phyloP scores from a whole-genome alignment of 2,797 vertebrate species.

The Sylvilagus floridanus region DNA sequence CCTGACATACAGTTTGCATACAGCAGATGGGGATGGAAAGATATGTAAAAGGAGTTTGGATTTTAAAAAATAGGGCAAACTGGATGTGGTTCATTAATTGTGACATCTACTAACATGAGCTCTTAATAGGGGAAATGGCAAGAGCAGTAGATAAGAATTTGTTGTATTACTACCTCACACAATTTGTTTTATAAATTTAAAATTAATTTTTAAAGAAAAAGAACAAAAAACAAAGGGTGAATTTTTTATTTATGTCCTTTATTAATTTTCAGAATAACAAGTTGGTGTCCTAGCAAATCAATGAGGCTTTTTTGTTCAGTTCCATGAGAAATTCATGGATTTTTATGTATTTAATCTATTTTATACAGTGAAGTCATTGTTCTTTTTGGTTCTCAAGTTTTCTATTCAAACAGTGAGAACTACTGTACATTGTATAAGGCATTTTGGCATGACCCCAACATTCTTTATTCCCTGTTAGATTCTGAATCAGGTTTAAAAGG shows the following conservation, averaged over 20 bases:
- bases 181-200: too few relatives aligned
- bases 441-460: background rate
- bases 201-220: too few relatives aligned
- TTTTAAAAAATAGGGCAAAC: too few relatives aligned
- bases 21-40: background rate
- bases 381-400: background rate
- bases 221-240: background rate
- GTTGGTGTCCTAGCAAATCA: background rate
- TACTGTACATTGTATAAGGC: background rate
- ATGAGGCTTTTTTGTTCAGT: background rate
- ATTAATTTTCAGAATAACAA: conserved; percentile 7
- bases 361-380: background rate
- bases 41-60: too few relatives aligned
- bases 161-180: too few relatives aligned
- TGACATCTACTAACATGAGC: too few relatives aligned
- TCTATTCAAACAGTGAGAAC: conserved; percentile 10
- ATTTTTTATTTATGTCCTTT: conserved; percentile 15
- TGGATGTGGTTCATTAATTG: too few relatives aligned
- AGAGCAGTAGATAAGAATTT: too few relatives aligned
- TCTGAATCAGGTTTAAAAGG: background rate
- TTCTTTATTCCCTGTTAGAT: background rate
- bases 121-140: too few relatives aligned
- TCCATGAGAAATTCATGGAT: background rate
- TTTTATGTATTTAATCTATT: background rate
- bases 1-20: background rate